Conservation (phyloP, 2,888 invertebrate genomes). For the Dasysyrphus albostriatus region DNA sequence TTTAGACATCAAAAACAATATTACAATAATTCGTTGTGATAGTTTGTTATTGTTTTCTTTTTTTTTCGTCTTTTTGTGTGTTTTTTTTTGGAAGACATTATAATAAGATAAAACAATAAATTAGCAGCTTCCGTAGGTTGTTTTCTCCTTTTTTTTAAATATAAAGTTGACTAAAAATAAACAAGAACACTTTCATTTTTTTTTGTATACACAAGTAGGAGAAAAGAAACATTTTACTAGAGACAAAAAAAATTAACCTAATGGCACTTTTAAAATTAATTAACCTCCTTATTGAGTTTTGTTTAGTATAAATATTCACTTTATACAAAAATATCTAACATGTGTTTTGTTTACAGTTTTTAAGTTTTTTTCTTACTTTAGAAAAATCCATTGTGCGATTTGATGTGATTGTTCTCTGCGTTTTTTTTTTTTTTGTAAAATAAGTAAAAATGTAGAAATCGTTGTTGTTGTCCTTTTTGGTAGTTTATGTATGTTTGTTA, state of each 20-base stretch:
- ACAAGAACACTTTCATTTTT: constrained; percentile 14
- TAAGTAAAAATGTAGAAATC: constrained; percentile 23
- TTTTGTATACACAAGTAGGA: background rate
- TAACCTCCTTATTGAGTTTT: constrained; percentile 57
- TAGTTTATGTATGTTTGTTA: constrained; percentile 37
- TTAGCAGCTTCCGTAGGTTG: constrained; percentile 53
- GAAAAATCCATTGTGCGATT: constrained; percentile 44
- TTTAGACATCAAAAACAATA: constrained; percentile 49
- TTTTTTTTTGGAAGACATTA: constrained; percentile 53
- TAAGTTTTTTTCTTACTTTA: constrained; percentile 5
- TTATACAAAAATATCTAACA: constrained; percentile 64
- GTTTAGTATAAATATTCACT: constrained; percentile 48
- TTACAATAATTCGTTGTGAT: constrained; percentile 44
- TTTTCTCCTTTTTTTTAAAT: background rate
- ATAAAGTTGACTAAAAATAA: constrained; percentile 39
- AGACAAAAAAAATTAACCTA: constrained; percentile 66
- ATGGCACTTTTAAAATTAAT: constrained; percentile 74
- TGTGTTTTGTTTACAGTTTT: background rate
- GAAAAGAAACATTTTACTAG: constrained; percentile 47
- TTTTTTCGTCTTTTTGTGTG: background rate
- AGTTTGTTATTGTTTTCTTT: constrained; percentile 24
- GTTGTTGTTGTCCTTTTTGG: constrained; percentile 10
- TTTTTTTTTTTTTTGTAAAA: constrained; percentile 28
- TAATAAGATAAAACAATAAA: constrained; percentile 42
- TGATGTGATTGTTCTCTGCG: constrained; percentile 64